These are phyloP conservation scores for Sphaeridia pumilis DNA, from an alignment of 2,888 invertebrate species.

Conservation along the genomic window DNA sequence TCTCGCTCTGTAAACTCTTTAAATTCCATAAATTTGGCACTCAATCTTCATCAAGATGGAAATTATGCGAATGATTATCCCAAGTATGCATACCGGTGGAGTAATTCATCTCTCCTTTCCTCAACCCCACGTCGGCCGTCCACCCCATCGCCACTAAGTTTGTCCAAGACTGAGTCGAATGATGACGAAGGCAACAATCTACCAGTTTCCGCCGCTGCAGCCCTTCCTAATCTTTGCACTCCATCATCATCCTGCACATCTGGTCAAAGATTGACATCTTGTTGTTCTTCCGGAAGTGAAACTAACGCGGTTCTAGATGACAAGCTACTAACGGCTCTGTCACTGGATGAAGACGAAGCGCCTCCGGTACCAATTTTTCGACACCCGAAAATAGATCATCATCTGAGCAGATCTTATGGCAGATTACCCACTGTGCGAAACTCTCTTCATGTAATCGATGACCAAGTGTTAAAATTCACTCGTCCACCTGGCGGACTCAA, in stretches of 20 bases:
- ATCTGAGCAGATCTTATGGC: background rate
- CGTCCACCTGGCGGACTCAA: background rate
- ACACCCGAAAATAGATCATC: background rate
- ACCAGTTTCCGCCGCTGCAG: background rate
- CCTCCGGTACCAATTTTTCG: background rate
- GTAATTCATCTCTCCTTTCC: background rate
- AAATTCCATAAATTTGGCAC: background rate
- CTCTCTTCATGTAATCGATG: background rate
- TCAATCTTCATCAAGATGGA: background rate
- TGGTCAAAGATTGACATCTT: too few species aligned
- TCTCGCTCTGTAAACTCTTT: background rate
- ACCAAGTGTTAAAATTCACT: too few species aligned
- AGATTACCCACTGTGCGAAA: background rate
- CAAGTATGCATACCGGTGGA: background rate
- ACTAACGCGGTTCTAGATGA: too few species aligned
- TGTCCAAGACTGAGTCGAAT: background rate
- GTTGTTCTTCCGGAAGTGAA: too few species aligned
- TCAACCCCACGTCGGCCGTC: background rate
- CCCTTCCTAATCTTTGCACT: background rate
- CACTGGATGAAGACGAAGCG: too few species aligned
- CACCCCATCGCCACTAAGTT: background rate
- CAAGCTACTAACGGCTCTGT: too few species aligned
- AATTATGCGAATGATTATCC: background rate
- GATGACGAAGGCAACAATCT: background rate
- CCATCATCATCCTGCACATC: background rate